Evolutionary conservation across 2,888 invertebrate species (phyloP).

Genomic region (Cenopis cana): DNA sequence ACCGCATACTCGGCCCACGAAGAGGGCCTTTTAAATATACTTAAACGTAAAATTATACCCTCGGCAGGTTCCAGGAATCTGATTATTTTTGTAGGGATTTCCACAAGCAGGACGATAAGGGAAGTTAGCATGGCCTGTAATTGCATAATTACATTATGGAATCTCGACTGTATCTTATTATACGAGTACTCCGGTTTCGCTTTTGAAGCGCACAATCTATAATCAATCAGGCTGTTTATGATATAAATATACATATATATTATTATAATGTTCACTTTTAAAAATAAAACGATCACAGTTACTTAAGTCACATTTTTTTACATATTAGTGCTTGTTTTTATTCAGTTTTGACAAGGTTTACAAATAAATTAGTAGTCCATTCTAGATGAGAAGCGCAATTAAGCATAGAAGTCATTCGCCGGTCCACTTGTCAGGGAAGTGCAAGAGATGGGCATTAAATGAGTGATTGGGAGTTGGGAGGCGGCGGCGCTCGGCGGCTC

Average conservation of each 20-base stretch:
- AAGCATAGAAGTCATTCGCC: conserved; percentile 7
- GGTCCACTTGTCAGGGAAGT: conserved; percentile 41
- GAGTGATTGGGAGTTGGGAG: conserved; percentile 49
- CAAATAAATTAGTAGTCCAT: conserved; percentile 21
- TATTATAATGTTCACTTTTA: conserved; percentile 1
- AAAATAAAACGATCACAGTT: not conserved
- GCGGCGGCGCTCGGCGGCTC: conserved; percentile 61
- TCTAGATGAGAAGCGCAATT: conserved; percentile 13
- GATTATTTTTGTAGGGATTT: conserved; percentile 39
- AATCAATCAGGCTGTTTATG: conserved; percentile 23
- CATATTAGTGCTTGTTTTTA: not conserved
- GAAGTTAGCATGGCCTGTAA: conserved; percentile 37
- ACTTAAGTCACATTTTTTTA: not conserved
- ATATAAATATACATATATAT: not conserved
- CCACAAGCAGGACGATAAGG: conserved; percentile 36
- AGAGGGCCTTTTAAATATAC: conserved; percentile 20
- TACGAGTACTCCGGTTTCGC: conserved; percentile 20
- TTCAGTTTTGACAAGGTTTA: conserved; percentile 10
- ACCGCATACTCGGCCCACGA: conserved; percentile 5
- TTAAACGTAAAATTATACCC: conserved; percentile 25
- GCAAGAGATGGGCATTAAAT: conserved; percentile 43
- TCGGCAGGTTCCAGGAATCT: conserved; percentile 33
- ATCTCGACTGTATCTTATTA: conserved; percentile 39
- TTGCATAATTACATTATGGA: conserved; percentile 40
- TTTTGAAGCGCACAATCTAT: conserved; percentile 17